Evolutionary conservation across 2,113 vertebrate species (phyloP).

Genomic region (Rhegmatorhina hoffmannsi): DNA sequence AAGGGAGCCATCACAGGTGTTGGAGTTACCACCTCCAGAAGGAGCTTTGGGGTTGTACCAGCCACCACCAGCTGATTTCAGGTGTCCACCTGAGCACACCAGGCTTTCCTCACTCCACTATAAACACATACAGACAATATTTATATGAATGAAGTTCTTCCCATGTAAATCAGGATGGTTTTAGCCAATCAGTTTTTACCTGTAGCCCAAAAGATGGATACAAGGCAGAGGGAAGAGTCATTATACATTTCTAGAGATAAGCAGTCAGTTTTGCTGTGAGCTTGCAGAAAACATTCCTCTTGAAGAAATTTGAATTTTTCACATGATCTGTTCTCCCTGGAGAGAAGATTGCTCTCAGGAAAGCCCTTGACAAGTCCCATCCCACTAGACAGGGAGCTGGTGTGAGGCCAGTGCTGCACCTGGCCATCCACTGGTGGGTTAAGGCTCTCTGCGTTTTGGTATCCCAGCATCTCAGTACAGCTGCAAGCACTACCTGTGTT

Average conservation of each 20-base stretch:
- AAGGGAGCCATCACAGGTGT: background rate
- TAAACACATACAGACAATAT: background rate
- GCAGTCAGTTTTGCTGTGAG: background rate
- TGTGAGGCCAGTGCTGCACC: background rate
- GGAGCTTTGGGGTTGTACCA: background rate
- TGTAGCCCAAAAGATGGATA: background rate
- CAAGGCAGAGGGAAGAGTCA: background rate
- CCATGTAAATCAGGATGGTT: background rate
- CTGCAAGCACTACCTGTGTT: background rate
- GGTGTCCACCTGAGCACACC: background rate
- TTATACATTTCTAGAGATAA: background rate
- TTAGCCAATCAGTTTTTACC: background rate
- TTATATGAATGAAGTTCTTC: background rate
- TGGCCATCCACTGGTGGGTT: background rate
- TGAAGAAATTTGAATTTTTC: background rate
- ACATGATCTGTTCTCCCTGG: background rate
- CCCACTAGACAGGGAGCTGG: accelerated
- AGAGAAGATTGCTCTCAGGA: background rate
- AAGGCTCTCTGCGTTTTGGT: background rate
- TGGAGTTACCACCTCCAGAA: background rate
- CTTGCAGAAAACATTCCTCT: background rate
- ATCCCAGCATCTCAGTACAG: background rate
- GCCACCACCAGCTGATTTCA: background rate
- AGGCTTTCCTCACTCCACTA: background rate
- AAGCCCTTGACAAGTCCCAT: background rate